phyloP scores from a whole-genome alignment of 2,113 vertebrate species.

The Stigmatopora argus region DNA sequence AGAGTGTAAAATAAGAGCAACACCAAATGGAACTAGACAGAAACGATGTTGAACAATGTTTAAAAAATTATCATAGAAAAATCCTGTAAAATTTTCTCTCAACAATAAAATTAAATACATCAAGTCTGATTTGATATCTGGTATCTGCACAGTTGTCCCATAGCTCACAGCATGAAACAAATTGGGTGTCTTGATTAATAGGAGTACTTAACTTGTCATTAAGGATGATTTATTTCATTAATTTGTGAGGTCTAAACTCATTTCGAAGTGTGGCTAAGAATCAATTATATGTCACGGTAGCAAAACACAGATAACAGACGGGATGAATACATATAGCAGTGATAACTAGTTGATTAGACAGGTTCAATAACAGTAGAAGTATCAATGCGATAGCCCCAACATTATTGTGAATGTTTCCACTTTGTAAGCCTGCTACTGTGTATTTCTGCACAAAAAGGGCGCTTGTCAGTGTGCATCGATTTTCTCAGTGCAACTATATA shows the following conservation, averaged over 20 bases:
- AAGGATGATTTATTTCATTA: slow-evolving; percentile 71
- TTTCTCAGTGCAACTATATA: slow-evolving; percentile 42
- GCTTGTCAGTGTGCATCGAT: slow-evolving; percentile 52
- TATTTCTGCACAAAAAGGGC: slow-evolving; percentile 31
- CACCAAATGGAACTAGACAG: no score
- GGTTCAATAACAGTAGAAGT: slow-evolving; percentile 15
- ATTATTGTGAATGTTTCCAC: slow-evolving; percentile 15
- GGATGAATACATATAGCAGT: background rate
- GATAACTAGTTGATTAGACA: slow-evolving; percentile 11
- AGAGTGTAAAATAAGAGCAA: no score
- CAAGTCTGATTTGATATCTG: slow-evolving; percentile 16
- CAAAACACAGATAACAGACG: slow-evolving; percentile 26
- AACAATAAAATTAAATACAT: slow-evolving; percentile 5
- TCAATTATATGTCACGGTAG: slow-evolving; percentile 64
- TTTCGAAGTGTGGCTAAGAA: slow-evolving; percentile 55
- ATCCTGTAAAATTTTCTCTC: background rate
- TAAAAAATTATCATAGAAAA: background rate
- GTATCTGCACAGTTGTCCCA: slow-evolving; percentile 18
- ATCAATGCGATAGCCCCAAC: slow-evolving; percentile 12
- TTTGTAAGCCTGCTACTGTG: slow-evolving; percentile 27
- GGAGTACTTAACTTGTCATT: slow-evolving; percentile 73
- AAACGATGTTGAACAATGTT: no score
- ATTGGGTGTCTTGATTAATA: slow-evolving; percentile 66
- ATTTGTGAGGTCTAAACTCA: slow-evolving; percentile 58
- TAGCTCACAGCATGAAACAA: slow-evolving; percentile 27